These are phyloP conservation scores for Eupithecia inturbata DNA, from an alignment of 2,888 invertebrate species.

Conservation along the genomic window DNA sequence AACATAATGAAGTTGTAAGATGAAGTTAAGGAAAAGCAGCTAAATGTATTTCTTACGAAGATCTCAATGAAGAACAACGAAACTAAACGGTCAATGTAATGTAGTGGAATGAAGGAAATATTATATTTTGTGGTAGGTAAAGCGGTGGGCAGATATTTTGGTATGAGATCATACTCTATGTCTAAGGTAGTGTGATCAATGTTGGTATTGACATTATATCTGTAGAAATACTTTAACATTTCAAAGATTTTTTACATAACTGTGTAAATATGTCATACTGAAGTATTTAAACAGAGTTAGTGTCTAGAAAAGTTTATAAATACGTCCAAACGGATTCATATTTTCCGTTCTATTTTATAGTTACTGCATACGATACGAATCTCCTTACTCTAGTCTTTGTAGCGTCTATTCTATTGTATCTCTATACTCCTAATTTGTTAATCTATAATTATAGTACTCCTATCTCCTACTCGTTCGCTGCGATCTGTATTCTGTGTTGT, in stretches of 20 bases:
- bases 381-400: conserved; percentile 66
- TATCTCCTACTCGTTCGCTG: conserved; percentile 48
- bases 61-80: conserved; percentile 8
- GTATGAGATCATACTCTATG: conserved; percentile 2
- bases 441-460: conserved; percentile 50
- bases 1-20: not conserved
- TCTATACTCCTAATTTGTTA: conserved; percentile 58
- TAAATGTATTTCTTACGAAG: not conserved
- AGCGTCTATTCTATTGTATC: conserved; percentile 58
- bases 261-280: not conserved
- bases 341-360: conserved; percentile 43
- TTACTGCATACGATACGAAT: conserved; percentile 44
- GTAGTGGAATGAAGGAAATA: conserved; percentile 3
- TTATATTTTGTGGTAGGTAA: conserved; percentile 17
- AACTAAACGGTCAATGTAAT: not conserved
- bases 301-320: conserved; percentile 35
- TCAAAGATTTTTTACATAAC: not conserved
- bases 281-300: conserved; percentile 18
- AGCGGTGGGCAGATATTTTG: conserved; percentile 10
- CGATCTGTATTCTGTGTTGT: conserved; percentile 24
- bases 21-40: not conserved
- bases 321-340: conserved; percentile 47
- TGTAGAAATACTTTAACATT: conserved; percentile 9
- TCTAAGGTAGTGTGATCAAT: not conserved
- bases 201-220: conserved; percentile 16